Base-by-base conservation (phyloP, 2,113 vertebrate species). In the Rhombomys opimus region DNA sequence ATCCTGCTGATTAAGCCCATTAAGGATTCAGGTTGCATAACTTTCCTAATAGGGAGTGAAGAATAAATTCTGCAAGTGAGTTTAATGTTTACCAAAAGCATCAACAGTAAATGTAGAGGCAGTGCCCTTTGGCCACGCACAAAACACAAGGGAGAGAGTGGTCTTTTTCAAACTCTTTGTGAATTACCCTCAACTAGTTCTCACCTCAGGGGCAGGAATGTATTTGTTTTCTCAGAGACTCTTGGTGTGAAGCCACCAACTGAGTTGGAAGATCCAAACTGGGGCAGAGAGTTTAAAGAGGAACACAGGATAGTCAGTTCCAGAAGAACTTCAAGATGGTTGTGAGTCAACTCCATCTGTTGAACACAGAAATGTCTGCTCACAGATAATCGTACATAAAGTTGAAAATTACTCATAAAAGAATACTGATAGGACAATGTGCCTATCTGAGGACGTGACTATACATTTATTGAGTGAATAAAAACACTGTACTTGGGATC, bases 1-100 rank as follows among this genome's bases (percentile, higher is more conserved):
- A 95, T 94, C 96, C 96, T 92, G 89, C 96, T 97, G 97, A 98
- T 95, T 96, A 97, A 96, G 63, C 87, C 95, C 95, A 97, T 98
- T 97, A 97, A 96, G 82, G 77, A 96, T 97, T 97, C 96, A 96
- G 93, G 94, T 97, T 98, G 96, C 91, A 89, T 96, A 97, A 94
- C 82, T 96, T 72, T 86, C 76, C 91, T 96, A 97, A 95, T 94
- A 91, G 90, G 73, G 18, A 97, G 86, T 92, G 73, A 63, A 95
- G 92, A 94, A 97, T 95, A 97, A 94, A 96, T 94, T 96, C 91
- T 95, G 68, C 93, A 90, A 97, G 86, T 70, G 92, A 89, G 82
- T 87, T 97, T 97, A 96, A 97, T 97, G 95, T 95, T 98, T 94
- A 95, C 18, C 12, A 59, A 95, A 96, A 81, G 61, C 82, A 95